Conservation (phyloP, 2,888 invertebrate species). For the Matsumyia berberina region DNA sequence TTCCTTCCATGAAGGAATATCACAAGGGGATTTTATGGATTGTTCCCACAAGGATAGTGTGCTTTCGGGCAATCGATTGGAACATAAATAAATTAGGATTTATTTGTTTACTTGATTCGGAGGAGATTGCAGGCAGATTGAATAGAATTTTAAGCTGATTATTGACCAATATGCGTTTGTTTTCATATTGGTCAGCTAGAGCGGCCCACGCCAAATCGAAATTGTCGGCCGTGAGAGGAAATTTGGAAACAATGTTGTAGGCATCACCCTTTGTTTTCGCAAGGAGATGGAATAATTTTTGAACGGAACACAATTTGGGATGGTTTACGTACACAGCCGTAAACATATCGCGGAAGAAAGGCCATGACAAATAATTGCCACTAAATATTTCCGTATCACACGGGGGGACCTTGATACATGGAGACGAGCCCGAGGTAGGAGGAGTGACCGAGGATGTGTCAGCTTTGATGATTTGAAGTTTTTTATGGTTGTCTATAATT, state of each 20-base stretch:
- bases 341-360: neutral
- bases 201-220: conserved; percentile 35
- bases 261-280: conserved; percentile 19
- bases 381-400: neutral
- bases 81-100: neutral
- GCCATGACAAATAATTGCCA: neutral
- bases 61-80: too few species aligned
- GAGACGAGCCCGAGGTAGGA: neutral
- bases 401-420: too few species aligned
- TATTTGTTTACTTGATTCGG: neutral
- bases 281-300: neutral
- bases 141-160: neutral
- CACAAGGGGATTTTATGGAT: neutral
- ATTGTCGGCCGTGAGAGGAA: conserved; percentile 14
- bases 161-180: conserved; percentile 42
- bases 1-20: neutral
- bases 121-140: neutral
- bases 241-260: conserved; percentile 17
- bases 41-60: conserved; percentile 9
- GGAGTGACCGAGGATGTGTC: neutral
- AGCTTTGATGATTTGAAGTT: conserved; percentile 5
- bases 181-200: conserved; percentile 31
- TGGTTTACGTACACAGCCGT: neutral
- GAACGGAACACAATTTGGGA: neutral
- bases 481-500: conserved; percentile 13